Percentiles rank a stretch among this genome's conserved stretches.
These are phyloP conservation scores for Nasonia oneida DNA, from an alignment of 2,888 invertebrate genomes.

Conservation along the genomic window DNA sequence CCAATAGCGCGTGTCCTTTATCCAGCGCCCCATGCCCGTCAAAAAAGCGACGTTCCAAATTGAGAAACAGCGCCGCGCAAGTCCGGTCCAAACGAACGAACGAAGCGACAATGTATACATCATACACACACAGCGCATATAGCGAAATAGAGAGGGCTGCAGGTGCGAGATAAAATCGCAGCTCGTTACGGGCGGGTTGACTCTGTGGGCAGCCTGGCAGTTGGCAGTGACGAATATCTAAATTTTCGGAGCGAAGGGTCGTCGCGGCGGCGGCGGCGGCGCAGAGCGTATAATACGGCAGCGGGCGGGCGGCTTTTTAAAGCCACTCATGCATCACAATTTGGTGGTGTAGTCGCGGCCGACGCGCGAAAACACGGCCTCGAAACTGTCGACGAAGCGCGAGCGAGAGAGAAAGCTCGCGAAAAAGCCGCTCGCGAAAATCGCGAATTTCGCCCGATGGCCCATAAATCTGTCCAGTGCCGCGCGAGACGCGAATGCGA, in stretches of 20 bases:
- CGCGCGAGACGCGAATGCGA: constrained; percentile 1
- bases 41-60: constrained; percentile 30
- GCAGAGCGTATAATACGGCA: constrained; percentile 51
- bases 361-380: background rate
- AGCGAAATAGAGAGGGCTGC: background rate
- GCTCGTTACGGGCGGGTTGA: constrained; percentile 53
- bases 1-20: background rate
- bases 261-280: background rate
- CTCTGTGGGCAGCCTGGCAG: constrained; percentile 62
- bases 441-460: constrained; percentile 57
- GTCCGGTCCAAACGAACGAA: background rate
- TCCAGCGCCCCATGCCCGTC: background rate
- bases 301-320: constrained; percentile 64
- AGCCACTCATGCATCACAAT: constrained; percentile 69
- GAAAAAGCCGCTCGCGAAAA: constrained; percentile 45
- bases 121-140: background rate
- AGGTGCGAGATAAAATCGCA: constrained; percentile 54
- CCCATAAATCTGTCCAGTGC: constrained; percentile 55
- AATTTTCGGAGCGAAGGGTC: constrained; percentile 63
- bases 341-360: constrained; percentile 51
- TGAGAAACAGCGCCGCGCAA: constrained; percentile 12
- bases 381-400: constrained; percentile 43
- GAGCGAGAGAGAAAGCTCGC: background rate
- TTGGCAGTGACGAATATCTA: constrained; percentile 71
- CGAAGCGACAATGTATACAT: background rate